Base-by-base conservation (phyloP, 2,888 invertebrate genomes). In the Serrognathus titanus region DNA sequence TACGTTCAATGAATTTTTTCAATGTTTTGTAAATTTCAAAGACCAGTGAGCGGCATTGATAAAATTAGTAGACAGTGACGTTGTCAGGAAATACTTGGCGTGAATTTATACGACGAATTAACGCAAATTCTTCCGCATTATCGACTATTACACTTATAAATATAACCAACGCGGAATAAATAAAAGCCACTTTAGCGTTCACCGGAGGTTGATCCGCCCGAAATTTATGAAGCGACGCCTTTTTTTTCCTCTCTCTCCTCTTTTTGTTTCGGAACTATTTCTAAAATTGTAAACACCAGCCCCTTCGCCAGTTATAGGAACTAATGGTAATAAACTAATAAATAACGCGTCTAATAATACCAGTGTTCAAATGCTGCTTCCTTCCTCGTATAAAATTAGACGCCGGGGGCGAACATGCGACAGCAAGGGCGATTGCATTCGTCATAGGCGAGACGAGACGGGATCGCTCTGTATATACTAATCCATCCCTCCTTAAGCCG, bases 311-410 rank as follows among this genome's bases (percentile, higher is more conserved):
- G 39, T 39, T 12, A 20, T 20, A 10, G 43, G 48, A 48, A 48
- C 66, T 65, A 69, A 68, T 66, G 71, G 69, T 72, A 71, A 72
- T 70, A 72, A 72, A 72, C 71, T 66, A 71, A 72, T 72, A 71
- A 70, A 72, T 72, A 71, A 71, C 68, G 62, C 65, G 67, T 70
- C 72, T 71, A 71, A 71, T 71, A 72, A 72, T 72, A 72, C 67
- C 66, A 66, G 63, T 66, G 64, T 66, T 68, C 54, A 65, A 65
- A 63, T 66, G 66, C 64, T 65, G 69, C 70, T 71, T 70, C 69
- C 71, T 71, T 71, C 70, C 68, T 69, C 60, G 68, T 69, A 66
- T 70, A 71, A 71, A 71, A 69, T 71, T 71, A 71, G 71, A 71
- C 66, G 63, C 58, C 64, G 36, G 50, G 55, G 47, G 16, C 51